These are phyloP conservation scores for Stegodyphus mimosarum DNA, from an alignment of 1,140 invertebrate species.

Conservation along the genomic window DNA sequence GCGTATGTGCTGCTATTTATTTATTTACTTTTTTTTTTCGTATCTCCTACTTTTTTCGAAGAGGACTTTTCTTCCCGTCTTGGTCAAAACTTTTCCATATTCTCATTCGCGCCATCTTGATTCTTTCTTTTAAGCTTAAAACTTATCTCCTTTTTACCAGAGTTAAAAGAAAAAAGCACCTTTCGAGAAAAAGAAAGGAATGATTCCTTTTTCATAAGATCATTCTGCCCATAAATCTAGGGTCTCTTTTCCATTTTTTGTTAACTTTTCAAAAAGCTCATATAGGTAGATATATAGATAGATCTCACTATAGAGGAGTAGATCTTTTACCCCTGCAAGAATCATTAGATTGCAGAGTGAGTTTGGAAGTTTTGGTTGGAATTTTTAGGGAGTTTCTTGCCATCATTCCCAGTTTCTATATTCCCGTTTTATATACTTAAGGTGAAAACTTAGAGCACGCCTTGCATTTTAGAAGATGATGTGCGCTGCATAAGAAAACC, in stretches of 20 bases:
- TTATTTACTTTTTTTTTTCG: constrained; percentile 34
- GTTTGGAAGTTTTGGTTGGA: constrained; percentile 43
- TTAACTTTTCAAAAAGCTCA: constrained; percentile 54
- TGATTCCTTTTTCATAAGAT: constrained; percentile 57
- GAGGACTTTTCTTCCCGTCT: constrained; percentile 49
- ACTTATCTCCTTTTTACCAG: constrained; percentile 54
- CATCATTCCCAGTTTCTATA: constrained; percentile 32
- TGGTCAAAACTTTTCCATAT: constrained; percentile 61
- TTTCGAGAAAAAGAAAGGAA: constrained; percentile 32
- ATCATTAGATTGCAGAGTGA: constrained; percentile 58
- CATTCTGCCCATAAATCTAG: constrained; percentile 46
- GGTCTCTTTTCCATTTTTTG: constrained; percentile 26
- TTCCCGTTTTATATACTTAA: constrained; percentile 52
- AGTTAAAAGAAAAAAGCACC: constrained; percentile 37
- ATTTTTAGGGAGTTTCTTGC: constrained; percentile 37
- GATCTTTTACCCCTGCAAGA: constrained; percentile 56
- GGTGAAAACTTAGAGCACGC: constrained; percentile 23
- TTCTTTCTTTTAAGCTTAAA: constrained; percentile 61
- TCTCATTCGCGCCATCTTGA: constrained; percentile 42
- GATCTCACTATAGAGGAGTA: constrained; percentile 51
- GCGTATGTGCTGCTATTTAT: constrained; percentile 50
- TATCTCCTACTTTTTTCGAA: background rate
- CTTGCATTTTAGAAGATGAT: constrained; percentile 57
- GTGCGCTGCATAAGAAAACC: constrained; percentile 57
- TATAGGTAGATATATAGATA: constrained; percentile 58